Percentiles rank a stretch among this genome's conserved stretches.
These are phyloP conservation scores for Oxyteleia sp. DNA, from an alignment of 2,888 invertebrate genomes.

Conservation along the genomic window DNA sequence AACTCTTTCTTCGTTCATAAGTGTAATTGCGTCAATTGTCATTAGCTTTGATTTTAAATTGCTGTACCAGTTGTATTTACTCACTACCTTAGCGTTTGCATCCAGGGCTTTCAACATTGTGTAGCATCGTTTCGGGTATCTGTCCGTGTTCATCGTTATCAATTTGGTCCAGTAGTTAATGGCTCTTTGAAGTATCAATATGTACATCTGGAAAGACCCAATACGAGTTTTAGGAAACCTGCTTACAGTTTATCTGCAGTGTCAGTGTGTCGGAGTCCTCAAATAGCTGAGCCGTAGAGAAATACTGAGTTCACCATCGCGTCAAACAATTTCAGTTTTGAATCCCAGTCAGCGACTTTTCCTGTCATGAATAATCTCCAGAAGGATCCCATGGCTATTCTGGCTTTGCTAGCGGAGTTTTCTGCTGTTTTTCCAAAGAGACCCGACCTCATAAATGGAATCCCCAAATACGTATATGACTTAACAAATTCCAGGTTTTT, in stretches of 20 bases:
- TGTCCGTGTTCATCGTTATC: neutral
- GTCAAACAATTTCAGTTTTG: conserved; percentile 33
- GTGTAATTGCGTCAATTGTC: too few relatives aligned
- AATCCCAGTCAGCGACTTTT: conserved; percentile 20
- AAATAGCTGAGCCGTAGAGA: conserved; percentile 5
- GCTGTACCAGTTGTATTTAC: neutral
- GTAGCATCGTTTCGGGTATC: conserved; percentile 9
- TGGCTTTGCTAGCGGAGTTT: conserved; percentile 17
- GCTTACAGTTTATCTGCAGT: conserved; percentile 9
- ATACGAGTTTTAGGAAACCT: conserved; percentile 9
- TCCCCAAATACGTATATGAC: conserved; percentile 51
- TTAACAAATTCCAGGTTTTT: conserved; percentile 26
- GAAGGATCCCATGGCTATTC: conserved; percentile 31
- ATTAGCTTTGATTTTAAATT: neutral
- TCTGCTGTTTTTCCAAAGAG: conserved; percentile 5
- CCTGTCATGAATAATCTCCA: conserved; percentile 21
- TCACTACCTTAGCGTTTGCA: too few relatives aligned
- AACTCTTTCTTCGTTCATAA: neutral
- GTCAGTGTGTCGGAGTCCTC: neutral
- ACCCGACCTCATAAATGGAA: conserved; percentile 33
- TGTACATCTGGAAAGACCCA: conserved; percentile 5
- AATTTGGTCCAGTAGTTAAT: conserved; percentile 7
- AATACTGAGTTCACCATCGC: neutral
- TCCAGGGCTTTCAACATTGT: neutral
- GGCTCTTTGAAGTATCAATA: neutral